Evolutionary conservation across 2,888 invertebrate genomes (phyloP), one percentile per base, ranked within the genome.

Genomic region (Thelaira solivaga): DNA sequence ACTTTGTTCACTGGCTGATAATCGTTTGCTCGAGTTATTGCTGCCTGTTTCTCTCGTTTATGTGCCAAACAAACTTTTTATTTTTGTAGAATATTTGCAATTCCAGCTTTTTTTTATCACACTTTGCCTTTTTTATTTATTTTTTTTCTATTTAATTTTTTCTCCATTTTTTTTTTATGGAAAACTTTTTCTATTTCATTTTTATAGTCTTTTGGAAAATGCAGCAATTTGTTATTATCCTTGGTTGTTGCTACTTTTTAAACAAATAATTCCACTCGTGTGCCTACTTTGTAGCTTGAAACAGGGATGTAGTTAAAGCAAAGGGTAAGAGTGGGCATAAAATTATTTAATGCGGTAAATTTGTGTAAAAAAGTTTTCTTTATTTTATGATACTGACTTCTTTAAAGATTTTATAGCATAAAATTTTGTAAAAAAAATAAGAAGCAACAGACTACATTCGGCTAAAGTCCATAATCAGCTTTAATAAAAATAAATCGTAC

Each of bases 41-140:
- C 59, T 59, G 73, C 62, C 49, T 69, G 59, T 61, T 71, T 75
- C 39, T 61, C 62, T 69, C 61, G 72, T 76, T 76, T 76, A 61
- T 76, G 69, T 64, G 78, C 51, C 49, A 74, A 61, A 16, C 51
- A 74, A 78, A 74, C n/a, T 64, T 74, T 73, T n/a, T n/a, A n/a
- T n/a, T n/a, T n/a, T 31, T 36, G 16, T 29, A 16, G 39, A 26
- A 61, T 55, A 45, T 76, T 62, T 62, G 51, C 41, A 65, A 61
- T 29, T n/a, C n/a, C n/a, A n/a, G n/a, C n/a, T n/a, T 41, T 39
- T 73, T 45, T 10, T 31, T 31, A 26, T 31, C 51, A 51, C 51
- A 51, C 36, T 39, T 45, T 8, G 29, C 10, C 4, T 20, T 45
- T 43, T 34, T 53, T 43, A n/a, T 45, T 18, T 2, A 5, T 8